Evolutionary conservation across 2,888 invertebrate genomes (phyloP), one percentile per base, ranked within the genome.

Genomic region (Lymantria dispar): DNA sequence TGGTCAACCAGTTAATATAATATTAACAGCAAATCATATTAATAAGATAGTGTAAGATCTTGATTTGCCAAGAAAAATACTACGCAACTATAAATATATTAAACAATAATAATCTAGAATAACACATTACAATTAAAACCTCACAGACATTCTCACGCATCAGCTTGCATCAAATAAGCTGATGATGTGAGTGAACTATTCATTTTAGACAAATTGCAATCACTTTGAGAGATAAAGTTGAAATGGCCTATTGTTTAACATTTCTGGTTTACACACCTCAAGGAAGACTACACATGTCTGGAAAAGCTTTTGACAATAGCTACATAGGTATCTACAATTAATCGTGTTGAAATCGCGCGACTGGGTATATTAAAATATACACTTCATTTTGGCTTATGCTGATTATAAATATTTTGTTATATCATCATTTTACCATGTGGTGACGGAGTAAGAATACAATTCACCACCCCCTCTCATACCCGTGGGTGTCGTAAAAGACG

Each of bases 241-340:
- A 71, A 70, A 76, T 66, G 67, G 67, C 62, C 78, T 56, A 80
- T 80, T 80, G 79, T 80, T 68, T n/a, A 42, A 54, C 51, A 62
- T 68, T 80, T 80, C 80, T 80, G 79, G 80, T 80, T 80, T 80
- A 76, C 80, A 80, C 78, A 78, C 60, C 52, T 72, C 69, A 52
- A 74, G 77, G 76, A 79, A 79, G 73, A 52, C 45, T 52, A 47
- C 56, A n/a, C 14, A 50, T 53, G 37, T 49, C 57, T 68, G 68
- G 58, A 64, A 64, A 58, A 64, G 56, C 49, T 57, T 56, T 64
- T 59, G 58, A 67, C 56, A 62, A 67, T 58, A 52, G 68, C 45
- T 48, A 44, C 46, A 43, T 44, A 54, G 46, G 54, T 33, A 58
- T 58, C 57, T 56, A 22, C 22, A 22, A 22, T 2, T 22, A 22